Percentiles rank a stretch among this genome's conserved stretches.
These are phyloP conservation scores for Lysiphlebus fabarum DNA, from an alignment of 1,140 invertebrate species.

Conservation along the genomic window DNA sequence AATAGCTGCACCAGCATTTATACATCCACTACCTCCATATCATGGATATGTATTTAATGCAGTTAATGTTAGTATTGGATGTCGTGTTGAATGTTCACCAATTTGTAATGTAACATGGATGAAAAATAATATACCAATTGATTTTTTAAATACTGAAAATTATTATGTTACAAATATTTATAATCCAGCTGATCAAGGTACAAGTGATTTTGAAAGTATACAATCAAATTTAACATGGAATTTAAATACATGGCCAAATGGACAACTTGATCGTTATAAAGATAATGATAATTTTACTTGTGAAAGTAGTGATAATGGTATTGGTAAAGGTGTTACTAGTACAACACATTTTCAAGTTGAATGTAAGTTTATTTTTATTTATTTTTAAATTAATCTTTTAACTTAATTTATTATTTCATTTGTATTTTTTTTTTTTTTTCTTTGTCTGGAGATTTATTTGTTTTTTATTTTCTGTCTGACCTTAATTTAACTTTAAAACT, in stretches of 20 bases:
- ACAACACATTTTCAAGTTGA: constrained; percentile 81
- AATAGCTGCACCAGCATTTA: constrained; percentile 80
- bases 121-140: constrained; percentile 67
- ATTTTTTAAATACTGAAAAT: constrained; percentile 60
- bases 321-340: constrained; percentile 71
- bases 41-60: constrained; percentile 73
- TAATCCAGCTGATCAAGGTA: constrained; percentile 63
- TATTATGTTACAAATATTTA: constrained; percentile 68
- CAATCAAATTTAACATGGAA: constrained; percentile 80
- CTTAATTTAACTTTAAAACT: not conserved
- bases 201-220: constrained; percentile 84
- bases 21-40: constrained; percentile 76
- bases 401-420: not conserved
- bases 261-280: constrained; percentile 68
- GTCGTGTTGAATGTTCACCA: constrained; percentile 84
- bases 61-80: constrained; percentile 74
- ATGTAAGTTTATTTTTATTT: constrained; percentile 63
- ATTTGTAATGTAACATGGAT: constrained; percentile 80
- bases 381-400: not conserved
- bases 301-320: constrained; percentile 72
- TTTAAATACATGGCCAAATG: constrained; percentile 76
- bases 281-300: constrained; percentile 85
- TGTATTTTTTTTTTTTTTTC: no score
- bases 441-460: no score
- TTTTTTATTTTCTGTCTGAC: no score